These are phyloP conservation scores for Artibeus jamaicensis DNA, from an alignment of 2,797 vertebrate genomes.

Conservation along the genomic window DNA sequence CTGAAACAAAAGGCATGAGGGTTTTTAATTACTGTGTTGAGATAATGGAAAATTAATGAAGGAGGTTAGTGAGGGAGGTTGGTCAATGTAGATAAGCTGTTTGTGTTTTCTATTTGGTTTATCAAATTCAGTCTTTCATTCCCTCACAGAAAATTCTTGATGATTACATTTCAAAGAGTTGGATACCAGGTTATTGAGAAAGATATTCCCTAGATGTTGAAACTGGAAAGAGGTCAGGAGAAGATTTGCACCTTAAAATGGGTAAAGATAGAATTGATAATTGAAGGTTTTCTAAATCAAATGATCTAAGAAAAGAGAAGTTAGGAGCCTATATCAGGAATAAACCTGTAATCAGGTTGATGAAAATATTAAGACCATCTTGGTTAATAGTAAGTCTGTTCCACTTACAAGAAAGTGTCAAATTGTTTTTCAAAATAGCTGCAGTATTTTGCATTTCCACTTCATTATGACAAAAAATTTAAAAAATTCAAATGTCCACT, in stretches of 20 bases:
- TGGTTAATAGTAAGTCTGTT: not conserved
- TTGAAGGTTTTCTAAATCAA: not conserved
- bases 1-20: not conserved
- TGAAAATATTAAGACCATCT: not conserved
- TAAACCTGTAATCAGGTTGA: not conserved
- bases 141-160: not conserved
- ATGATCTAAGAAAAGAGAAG: not conserved
- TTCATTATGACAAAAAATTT: not conserved
- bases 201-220: not conserved
- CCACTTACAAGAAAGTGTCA: not conserved
- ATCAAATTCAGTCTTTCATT: not conserved
- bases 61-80: not conserved
- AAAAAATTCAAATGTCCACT: not conserved
- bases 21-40: not conserved
- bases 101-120: not conserved
- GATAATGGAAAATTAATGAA: not conserved
- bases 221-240: not conserved
- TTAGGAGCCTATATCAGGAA: not conserved
- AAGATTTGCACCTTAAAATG: not conserved
- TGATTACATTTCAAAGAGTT: not conserved
- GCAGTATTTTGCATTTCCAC: not conserved
- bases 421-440: not conserved
- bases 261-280: not conserved
- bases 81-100: not conserved
- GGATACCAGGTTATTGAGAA: not conserved